Conservation (phyloP, 23 tunicate species). For the Styela clava region DNA sequence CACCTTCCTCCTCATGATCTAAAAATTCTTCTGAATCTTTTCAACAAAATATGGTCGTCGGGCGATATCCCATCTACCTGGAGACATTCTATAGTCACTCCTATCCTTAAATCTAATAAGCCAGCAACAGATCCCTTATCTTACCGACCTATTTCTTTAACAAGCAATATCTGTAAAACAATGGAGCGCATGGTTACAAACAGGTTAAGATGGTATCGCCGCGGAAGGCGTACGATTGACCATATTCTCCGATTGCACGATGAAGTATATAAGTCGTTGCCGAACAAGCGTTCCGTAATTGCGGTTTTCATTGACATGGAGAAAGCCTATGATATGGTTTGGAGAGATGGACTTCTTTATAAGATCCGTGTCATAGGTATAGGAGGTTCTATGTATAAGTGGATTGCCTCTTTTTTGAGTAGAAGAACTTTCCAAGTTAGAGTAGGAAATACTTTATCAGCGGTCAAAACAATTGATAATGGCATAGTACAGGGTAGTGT, state of each 20-base stretch:
- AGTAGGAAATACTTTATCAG: background rate
- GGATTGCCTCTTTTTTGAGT: too few species aligned
- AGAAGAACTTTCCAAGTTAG: constrained; percentile 3
- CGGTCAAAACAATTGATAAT: background rate
- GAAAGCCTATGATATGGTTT: too few species aligned
- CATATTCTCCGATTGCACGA: too few species aligned
- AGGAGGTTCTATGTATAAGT: background rate
- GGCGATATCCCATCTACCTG: background rate
- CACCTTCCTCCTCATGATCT: background rate
- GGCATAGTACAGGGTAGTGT: too few species aligned
- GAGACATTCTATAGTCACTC: too few species aligned
- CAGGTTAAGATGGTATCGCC: background rate
- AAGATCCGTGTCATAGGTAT: background rate
- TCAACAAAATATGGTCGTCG: background rate
- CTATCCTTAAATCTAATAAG: too few species aligned
- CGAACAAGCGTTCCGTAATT: too few species aligned
- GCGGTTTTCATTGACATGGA: too few species aligned
- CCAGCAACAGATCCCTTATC: too few species aligned
- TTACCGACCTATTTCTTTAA: background rate
- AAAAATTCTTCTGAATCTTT: background rate
- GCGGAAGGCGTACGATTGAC: constrained; percentile 8
- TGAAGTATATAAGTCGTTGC: too few species aligned
- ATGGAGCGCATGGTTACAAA: background rate
- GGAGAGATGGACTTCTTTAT: too few species aligned
- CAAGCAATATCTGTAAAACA: background rate